Evolutionary conservation across 2,113 vertebrate genomes (phyloP).

Genomic region (Solenodon paradoxus): DNA sequence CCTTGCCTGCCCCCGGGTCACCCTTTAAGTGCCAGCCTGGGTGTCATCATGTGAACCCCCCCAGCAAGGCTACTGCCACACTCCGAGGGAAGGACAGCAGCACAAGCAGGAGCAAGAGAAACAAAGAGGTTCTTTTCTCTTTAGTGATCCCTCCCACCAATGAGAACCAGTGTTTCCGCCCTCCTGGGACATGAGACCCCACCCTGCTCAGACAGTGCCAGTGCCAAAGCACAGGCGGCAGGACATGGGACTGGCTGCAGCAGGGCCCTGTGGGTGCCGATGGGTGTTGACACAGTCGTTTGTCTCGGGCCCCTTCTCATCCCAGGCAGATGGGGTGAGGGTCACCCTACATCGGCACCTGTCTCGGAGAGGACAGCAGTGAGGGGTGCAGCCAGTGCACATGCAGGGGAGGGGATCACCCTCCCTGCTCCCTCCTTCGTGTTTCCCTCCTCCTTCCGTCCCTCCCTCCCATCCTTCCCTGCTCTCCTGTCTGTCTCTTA

Average conservation of each 20-base stretch:
- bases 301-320: too few species aligned
- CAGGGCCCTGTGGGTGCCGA: too few species aligned
- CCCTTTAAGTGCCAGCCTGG: too few species aligned
- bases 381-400: rapidly evolving
- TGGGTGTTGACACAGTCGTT: too few species aligned
- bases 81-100: too few species aligned
- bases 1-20: too few species aligned
- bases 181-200: too few species aligned
- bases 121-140: not conserved
- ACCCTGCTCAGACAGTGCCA: not conserved
- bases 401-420: rapidly evolving
- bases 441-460: rapidly evolving
- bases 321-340: too few species aligned
- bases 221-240: not conserved
- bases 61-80: not conserved
- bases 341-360: not conserved
- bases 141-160: not conserved
- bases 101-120: rapidly evolving
- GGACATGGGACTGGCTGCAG: too few species aligned
- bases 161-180: too few species aligned
- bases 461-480: too few species aligned
- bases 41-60: rapidly evolving
- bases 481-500: rapidly evolving
- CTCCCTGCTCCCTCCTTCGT: too few species aligned
- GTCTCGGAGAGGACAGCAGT: not conserved